Percentiles rank a stretch among this genome's conserved stretches.
Evolutionary conservation across 2,113 vertebrate species (phyloP).

Genomic region (Arothron firmamentum): DNA sequence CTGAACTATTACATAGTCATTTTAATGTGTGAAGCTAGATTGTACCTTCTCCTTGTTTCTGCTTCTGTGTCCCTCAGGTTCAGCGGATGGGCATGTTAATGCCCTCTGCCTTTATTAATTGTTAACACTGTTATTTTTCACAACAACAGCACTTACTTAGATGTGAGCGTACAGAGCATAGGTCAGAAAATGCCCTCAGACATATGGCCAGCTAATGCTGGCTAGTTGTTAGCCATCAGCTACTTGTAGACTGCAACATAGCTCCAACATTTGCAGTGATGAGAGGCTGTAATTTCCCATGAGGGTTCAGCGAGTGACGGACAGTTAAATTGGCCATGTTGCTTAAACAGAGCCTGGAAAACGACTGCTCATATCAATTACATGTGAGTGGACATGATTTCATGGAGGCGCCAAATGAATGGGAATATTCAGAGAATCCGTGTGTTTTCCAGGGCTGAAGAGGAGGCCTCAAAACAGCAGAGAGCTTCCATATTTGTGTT

Average conservation of each 20-base stretch:
- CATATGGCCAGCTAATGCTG: not conserved
- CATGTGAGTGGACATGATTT: slow-evolving; percentile 48
- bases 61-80: too few species aligned
- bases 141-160: too few species aligned
- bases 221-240: slow-evolving; percentile 32
- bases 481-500: not conserved
- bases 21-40: too few species aligned
- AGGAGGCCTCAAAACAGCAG: not conserved
- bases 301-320: slow-evolving; percentile 54
- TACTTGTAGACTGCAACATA: slow-evolving; percentile 52
- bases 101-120: too few species aligned
- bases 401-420: slow-evolving; percentile 42
- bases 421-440: not conserved
- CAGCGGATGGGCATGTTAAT: too few species aligned
- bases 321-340: slow-evolving; percentile 59
- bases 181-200: too few species aligned
- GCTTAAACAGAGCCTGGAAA: slow-evolving; percentile 51
- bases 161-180: too few species aligned
- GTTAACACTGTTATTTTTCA: too few species aligned
- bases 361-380: slow-evolving; percentile 62
- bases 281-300: slow-evolving; percentile 68
- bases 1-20: too few species aligned
- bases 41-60: too few species aligned
- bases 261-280: slow-evolving; percentile 63
- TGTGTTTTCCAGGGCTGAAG: too few species aligned